Percentiles rank a stretch among this genome's conserved stretches.
Evolutionary conservation across 2,888 invertebrate species (phyloP).

Genomic region (Iselma pallidipennis): DNA sequence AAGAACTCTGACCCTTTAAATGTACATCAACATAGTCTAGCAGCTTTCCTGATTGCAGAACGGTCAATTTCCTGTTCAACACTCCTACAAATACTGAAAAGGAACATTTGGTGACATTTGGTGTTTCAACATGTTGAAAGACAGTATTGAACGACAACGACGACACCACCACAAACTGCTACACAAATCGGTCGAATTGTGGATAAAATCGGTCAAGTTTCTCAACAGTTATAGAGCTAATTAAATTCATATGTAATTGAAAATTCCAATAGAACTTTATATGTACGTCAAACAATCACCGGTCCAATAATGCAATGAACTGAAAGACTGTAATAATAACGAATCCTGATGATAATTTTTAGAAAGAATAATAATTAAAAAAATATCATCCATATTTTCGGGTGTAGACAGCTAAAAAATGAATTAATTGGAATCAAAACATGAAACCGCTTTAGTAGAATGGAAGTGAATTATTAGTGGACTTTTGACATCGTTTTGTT

Average conservation of each 20-base stretch:
- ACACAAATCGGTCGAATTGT: not conserved
- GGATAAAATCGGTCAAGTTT: not conserved
- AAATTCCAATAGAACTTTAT: constrained; percentile 9
- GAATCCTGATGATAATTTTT: too few relatives aligned
- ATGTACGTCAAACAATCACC: too few relatives aligned
- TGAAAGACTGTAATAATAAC: too few relatives aligned
- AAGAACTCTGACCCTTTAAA: not conserved
- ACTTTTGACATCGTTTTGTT: too few relatives aligned
- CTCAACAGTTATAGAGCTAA: constrained; percentile 9
- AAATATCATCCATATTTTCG: too few relatives aligned
- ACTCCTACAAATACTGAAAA: not conserved
- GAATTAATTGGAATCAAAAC: too few relatives aligned
- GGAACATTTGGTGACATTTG: not conserved
- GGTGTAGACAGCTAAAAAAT: too few relatives aligned
- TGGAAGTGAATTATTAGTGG: too few relatives aligned
- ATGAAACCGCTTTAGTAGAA: too few relatives aligned
- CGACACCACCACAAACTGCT: not conserved
- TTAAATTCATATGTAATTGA: constrained; percentile 20
- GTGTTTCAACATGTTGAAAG: not conserved
- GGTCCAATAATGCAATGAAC: too few relatives aligned
- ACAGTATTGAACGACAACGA: not conserved
- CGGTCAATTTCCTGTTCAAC: not conserved
- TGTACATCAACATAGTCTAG: not conserved
- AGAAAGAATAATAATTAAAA: too few relatives aligned
- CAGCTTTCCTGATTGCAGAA: not conserved